phyloP scores from a whole-genome alignment of 2,113 vertebrate genomes.

The Verasper variegatus region DNA sequence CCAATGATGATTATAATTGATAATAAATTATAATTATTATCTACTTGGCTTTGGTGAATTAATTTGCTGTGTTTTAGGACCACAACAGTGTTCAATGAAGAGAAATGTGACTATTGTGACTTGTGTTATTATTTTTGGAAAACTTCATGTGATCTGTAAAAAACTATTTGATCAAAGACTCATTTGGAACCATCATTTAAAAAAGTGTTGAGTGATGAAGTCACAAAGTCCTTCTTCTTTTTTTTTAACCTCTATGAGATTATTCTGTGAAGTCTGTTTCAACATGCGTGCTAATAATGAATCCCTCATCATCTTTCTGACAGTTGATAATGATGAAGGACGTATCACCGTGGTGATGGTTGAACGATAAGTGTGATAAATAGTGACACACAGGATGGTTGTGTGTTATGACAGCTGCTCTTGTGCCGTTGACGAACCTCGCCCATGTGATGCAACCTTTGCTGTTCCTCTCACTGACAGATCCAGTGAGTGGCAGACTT shows the following conservation, averaged over 20 bases:
- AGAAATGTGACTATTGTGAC: too few species aligned
- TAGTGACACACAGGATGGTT: not conserved
- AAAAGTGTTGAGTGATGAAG: too few species aligned
- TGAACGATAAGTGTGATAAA: not conserved
- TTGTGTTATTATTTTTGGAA: not conserved
- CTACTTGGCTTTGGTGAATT: too few species aligned
- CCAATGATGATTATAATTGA: too few species aligned
- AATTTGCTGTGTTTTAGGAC: too few species aligned
- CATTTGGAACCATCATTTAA: not conserved
- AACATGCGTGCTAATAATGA: not conserved
- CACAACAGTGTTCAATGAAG: too few species aligned
- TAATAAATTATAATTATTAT: too few species aligned
- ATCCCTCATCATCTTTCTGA: conserved; percentile 1
- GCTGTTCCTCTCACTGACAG: not conserved
- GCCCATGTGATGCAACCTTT: not conserved
- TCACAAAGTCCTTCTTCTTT: too few species aligned
- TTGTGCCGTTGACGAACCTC: not conserved
- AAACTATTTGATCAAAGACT: not conserved
- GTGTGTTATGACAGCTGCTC: not conserved
- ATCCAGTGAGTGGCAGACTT: not conserved
- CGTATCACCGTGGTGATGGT: not conserved
- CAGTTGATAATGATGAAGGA: not conserved
- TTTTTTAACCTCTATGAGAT: not conserved
- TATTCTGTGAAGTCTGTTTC: not conserved
- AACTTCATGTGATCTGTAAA: not conserved